Evolutionary conservation across 2,113 vertebrate species (phyloP).

Genomic region (Syngnathoides biaculeatus): DNA sequence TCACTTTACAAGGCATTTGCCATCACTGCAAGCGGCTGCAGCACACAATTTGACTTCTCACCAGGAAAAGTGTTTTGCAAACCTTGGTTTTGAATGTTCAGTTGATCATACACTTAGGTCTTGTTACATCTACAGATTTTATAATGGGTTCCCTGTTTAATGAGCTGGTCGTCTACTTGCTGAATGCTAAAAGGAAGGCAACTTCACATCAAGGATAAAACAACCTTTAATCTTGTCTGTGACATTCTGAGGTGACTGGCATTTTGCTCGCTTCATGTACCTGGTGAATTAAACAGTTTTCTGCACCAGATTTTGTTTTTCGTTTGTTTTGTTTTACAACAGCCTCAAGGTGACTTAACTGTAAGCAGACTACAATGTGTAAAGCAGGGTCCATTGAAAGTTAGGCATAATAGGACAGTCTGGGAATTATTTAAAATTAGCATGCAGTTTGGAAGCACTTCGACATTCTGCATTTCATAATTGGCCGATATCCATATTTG

Average conservation of each 20-base stretch:
- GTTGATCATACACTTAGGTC: slow-evolving; percentile 4
- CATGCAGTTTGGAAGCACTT: slow-evolving; percentile 44
- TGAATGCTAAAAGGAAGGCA: slow-evolving; percentile 32
- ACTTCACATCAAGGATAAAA: slow-evolving; percentile 51
- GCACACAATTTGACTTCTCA: slow-evolving; percentile 23
- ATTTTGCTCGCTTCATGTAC: slow-evolving; percentile 37
- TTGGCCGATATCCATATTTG: slow-evolving; percentile 65
- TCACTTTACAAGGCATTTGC: slow-evolving; percentile 36
- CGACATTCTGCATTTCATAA: slow-evolving; percentile 50
- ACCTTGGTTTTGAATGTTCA: slow-evolving; percentile 5
- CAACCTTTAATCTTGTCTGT: slow-evolving; percentile 57
- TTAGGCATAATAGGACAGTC: slow-evolving; percentile 19
- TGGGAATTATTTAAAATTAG: slow-evolving; percentile 61
- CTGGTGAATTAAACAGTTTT: slow-evolving; percentile 40
- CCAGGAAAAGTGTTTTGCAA: slow-evolving; percentile 17
- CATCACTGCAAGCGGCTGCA: slow-evolving; percentile 26
- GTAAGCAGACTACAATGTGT: slow-evolving; percentile 24
- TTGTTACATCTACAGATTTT: slow-evolving; percentile 24
- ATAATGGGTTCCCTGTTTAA: background rate
- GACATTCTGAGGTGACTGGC: slow-evolving; percentile 53
- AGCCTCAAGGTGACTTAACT: slow-evolving; percentile 16
- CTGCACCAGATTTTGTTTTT: slow-evolving; percentile 17
- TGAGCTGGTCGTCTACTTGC: slow-evolving; percentile 18
- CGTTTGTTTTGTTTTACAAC: slow-evolving; percentile 34
- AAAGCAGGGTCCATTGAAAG: slow-evolving; percentile 28